These are phyloP conservation scores for Anagrus nilaparvatae DNA, from an alignment of 1,140 invertebrate species.

Conservation along the genomic window DNA sequence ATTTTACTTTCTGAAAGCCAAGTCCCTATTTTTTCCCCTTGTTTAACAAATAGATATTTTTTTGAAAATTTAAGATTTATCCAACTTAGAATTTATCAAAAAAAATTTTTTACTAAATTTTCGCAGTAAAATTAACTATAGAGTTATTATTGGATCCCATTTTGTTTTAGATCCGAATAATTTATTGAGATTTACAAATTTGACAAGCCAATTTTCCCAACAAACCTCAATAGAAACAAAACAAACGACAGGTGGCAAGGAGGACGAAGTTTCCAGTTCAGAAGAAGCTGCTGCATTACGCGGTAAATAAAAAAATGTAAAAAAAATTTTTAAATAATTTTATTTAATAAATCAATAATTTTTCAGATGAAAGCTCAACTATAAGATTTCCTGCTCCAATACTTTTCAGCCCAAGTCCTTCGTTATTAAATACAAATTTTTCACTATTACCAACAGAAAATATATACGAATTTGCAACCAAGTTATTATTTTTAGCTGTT, in stretches of 20 bases:
- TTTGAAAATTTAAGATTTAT: too few species aligned
- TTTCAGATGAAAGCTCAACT: conserved; percentile 24
- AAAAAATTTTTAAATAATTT: conserved; percentile 11
- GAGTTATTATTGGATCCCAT: too few species aligned
- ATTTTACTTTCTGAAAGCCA: too few species aligned
- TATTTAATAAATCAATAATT: too few species aligned
- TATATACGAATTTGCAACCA: conserved; percentile 63
- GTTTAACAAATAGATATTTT: too few species aligned
- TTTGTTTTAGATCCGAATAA: conserved; percentile 19
- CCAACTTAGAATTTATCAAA: too few species aligned
- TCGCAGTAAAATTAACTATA: too few species aligned
- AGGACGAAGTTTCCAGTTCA: conserved; percentile 65
- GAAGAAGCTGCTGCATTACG: conserved; percentile 50
- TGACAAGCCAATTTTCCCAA: conserved; percentile 30
- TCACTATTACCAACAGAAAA: conserved; percentile 47
- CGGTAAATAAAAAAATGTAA: too few species aligned
- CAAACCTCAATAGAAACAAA: conserved; percentile 28
- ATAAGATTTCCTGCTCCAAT: conserved; percentile 23
- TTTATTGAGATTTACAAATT: conserved; percentile 22
- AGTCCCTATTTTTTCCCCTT: neutral
- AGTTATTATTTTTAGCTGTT: conserved; percentile 64
- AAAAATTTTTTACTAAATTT: too few species aligned
- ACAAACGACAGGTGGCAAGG: conserved; percentile 41
- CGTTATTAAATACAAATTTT: conserved; percentile 23
- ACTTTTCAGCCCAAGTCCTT: too few species aligned